phyloP scores from a whole-genome alignment of 2,113 vertebrate species.

The Apaloderma vittatum region DNA sequence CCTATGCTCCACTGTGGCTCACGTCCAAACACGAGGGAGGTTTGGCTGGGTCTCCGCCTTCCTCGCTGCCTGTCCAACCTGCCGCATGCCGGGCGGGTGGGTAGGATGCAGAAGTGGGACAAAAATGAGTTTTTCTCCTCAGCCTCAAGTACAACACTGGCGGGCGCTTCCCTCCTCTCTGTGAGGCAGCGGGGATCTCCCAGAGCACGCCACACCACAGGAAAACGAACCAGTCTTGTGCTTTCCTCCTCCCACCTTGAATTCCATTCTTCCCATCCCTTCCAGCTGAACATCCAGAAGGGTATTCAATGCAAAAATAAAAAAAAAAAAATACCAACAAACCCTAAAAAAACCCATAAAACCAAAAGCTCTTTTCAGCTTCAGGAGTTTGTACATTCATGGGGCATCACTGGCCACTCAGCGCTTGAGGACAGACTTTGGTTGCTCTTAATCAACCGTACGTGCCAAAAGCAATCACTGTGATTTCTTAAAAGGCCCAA shows the following conservation, averaged over 20 bases:
- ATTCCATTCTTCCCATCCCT: not conserved
- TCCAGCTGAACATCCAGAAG: not conserved
- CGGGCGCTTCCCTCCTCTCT: rapidly evolving
- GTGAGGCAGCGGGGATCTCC: not conserved
- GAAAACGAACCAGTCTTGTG: not conserved
- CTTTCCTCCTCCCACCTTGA: not conserved
- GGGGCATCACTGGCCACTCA: rapidly evolving
- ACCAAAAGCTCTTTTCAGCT: not conserved
- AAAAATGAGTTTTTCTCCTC: not conserved
- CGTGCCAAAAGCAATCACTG: not conserved
- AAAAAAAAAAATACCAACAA: too few species aligned
- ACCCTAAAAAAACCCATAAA: not conserved
- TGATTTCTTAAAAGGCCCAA: not conserved
- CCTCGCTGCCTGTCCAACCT: not conserved
- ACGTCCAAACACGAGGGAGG: rapidly evolving
- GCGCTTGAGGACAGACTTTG: not conserved
- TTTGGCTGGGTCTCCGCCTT: not conserved
- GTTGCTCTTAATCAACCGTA: not conserved
- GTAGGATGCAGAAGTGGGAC: not conserved
- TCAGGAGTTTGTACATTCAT: not conserved
- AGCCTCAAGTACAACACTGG: not conserved
- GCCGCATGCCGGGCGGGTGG: rapidly evolving
- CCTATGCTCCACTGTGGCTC: rapidly evolving
- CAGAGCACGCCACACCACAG: not conserved
- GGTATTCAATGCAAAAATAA: not conserved